Evolutionary conservation across 2,888 invertebrate genomes (phyloP), one percentile per base, ranked within the genome.

Genomic region (Trissolcus brochymenae): DNA sequence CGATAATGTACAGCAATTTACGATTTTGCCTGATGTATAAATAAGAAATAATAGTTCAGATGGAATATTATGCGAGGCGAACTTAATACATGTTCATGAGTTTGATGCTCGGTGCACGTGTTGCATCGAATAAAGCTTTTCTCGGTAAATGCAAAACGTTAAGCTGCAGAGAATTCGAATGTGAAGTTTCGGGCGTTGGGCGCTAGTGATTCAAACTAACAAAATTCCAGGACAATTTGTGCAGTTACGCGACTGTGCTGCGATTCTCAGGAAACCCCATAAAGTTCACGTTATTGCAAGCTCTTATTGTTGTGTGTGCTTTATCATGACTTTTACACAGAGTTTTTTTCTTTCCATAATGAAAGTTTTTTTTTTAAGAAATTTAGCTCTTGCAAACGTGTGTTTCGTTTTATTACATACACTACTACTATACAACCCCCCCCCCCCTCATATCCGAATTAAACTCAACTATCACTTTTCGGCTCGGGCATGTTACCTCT

Each of bases 21-120:
- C 53, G 76, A 62, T 67, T n/a, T 64, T 49, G 49, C 67, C 57
- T 57, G 56, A 56, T 43, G 66, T 41, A n/a, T n/a, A 57, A 74
- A 62, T 65, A 57, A 54, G 54, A 66, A 76, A 78, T 25, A 25
- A 25, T 25, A 25, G 6, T 25, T 2, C 25, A 6, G 25, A 25
- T 2, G 25, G 25, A 25, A 25, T 57, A 81, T 80, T 80, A 82
- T 81, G 76, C 76, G 65, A 62, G 41, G 59, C 77, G 78, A 80
- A 62, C 67, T 41, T 70, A 51, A 79, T 84, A 81, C 81, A 83
- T 84, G 84, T 84, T 79, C 82, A 82, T 81, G 81, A 82, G 78
- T 40, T 72, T 49, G 43, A 72, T 59, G 66, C 62, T 76, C 50
- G 68, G 61, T 70, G 79, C 79, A 80, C 79, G 79, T 80, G 81